phyloP scores from a whole-genome alignment of 1,140 invertebrate genomes.

The Neuroterus valhalla region DNA sequence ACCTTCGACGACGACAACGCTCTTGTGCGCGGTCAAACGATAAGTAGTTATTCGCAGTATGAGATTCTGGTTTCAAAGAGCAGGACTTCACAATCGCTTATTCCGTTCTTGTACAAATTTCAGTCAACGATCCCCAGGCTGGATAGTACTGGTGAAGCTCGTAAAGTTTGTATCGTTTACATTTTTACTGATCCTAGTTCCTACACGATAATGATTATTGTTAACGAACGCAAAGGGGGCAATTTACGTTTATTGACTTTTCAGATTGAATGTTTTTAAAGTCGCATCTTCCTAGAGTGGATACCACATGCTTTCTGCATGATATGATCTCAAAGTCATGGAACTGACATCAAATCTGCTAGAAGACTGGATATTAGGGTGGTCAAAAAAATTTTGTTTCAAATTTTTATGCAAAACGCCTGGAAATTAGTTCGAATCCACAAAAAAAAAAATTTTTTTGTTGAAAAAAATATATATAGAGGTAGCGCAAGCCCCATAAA shows the following conservation, averaged over 20 bases:
- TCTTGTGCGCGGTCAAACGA: conserved; percentile 2
- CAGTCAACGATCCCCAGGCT: not conserved
- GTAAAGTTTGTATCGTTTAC: conserved; percentile 1
- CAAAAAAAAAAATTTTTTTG: too few relatives aligned
- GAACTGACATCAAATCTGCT: too few relatives aligned
- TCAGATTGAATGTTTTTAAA: not conserved
- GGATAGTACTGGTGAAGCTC: not conserved
- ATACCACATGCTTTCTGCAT: not conserved
- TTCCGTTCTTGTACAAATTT: not conserved
- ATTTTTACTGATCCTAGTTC: not conserved
- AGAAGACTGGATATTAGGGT: too few relatives aligned
- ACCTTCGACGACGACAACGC: not conserved
- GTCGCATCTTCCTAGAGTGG: not conserved
- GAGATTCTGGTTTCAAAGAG: not conserved
- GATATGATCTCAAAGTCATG: too few relatives aligned
- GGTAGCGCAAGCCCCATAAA: too few relatives aligned
- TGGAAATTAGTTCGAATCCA: too few relatives aligned
- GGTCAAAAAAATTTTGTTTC: too few relatives aligned
- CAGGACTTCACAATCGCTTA: not conserved
- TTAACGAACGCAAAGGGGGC: not conserved
- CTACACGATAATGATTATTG: not conserved
- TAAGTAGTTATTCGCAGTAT: conserved; percentile 9
- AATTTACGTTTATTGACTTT: conserved; percentile 14
- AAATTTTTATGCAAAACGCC: too few relatives aligned
- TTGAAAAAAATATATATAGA: too few relatives aligned